Base-by-base conservation (phyloP, 1,140 invertebrate species). In the Temnothorax nylanderi region DNA sequence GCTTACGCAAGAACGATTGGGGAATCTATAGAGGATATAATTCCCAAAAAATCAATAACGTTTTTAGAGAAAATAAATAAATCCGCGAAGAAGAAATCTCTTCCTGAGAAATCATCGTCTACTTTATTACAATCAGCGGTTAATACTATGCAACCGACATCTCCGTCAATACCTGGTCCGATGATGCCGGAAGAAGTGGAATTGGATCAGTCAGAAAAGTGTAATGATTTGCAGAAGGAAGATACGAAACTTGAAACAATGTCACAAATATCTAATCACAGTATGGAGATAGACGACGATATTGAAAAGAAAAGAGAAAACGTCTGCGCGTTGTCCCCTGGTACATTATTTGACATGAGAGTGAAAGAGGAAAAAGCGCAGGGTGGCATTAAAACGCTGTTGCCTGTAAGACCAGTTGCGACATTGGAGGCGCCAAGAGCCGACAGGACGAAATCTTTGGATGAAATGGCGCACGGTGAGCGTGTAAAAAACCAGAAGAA, bases 1-100 rank as follows among this genome's bases (percentile, higher is more conserved):
- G 98, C 98, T 0, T 97, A 98, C 87, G 97, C 98, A 16, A 96
- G 98, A 88, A 97, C 97, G 2, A 96, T 96, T 13, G 96, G 96
- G 2, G 96, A 96, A 89, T 96, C 96, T 8, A 93, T 95, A 34
- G 95, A 95, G 26, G 94, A 96, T 77, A 90, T 93, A 44, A 93
- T 94, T 72, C 96, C 95, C 3, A 96, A 95, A 88, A 96, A 96
- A 69, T 81, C 90, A 10, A 90, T 67, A 4, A 91, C 85, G 41
- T 92, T 94, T 18, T 71, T 93, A 71, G 94, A 95, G 11, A 93
- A 93, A 67, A 86, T 93, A 26, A 93, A 91, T 44, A 94, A 94
- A 88, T 85, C 94, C 7, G 94, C 93, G 13, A 95, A 94, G 32
- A 91, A 93, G 11, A 95, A 93, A 86, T 69, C 75, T 80, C 34